phyloP scores from a whole-genome alignment of 1,140 invertebrate species.

The Arion vulgaris region DNA sequence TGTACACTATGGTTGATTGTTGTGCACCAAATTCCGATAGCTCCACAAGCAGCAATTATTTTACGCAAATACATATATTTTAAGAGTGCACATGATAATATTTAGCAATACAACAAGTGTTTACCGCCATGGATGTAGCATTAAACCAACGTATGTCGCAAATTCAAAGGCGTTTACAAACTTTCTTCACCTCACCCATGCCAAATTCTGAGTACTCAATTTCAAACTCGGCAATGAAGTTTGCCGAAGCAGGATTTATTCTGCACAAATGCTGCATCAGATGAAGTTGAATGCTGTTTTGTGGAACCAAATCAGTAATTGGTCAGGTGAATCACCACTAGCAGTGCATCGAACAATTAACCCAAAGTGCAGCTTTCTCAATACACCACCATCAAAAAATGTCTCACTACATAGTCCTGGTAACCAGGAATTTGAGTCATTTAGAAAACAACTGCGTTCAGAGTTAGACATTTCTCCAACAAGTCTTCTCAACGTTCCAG shows the following conservation, averaged over 20 bases:
- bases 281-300: slow-evolving; percentile 43
- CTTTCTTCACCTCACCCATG: slow-evolving; percentile 37
- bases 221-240: slow-evolving; percentile 42
- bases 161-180: slow-evolving; percentile 12
- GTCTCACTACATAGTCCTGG: not conserved
- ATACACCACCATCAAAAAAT: slow-evolving; percentile 14
- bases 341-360: slow-evolving; percentile 44
- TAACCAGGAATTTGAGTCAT: not conserved
- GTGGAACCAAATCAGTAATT: slow-evolving; percentile 29
- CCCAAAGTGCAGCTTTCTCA: slow-evolving; percentile 41
- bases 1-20: too few species aligned
- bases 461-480: not conserved
- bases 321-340: slow-evolving; percentile 45
- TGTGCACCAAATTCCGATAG: too few species aligned
- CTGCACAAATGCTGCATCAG: not conserved
- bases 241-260: slow-evolving; percentile 44
- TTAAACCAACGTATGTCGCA: not conserved
- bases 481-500: not conserved
- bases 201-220: slow-evolving; percentile 17
- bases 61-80: not conserved
- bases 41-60: not conserved
- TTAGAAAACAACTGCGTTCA: not conserved
- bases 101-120: not conserved
- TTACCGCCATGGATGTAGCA: slow-evolving; percentile 3
- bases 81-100: not conserved